Conservation (phyloP, 2,888 invertebrate species). For the Ochropacha duplaris region DNA sequence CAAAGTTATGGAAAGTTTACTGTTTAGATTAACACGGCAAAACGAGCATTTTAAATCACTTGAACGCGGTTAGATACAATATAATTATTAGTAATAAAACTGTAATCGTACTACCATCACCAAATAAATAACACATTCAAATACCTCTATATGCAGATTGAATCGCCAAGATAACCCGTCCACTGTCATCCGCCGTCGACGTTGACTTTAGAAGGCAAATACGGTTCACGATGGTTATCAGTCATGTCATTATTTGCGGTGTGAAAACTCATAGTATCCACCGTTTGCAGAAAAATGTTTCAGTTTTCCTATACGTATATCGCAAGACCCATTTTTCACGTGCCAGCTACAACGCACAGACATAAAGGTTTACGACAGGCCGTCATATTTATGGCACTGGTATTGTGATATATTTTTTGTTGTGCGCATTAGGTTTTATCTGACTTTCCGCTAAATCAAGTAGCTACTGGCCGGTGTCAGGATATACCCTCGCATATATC, state of each 20-base stretch:
- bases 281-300: conserved; percentile 44
- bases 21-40: conserved; percentile 13
- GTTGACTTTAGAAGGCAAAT: conserved; percentile 1
- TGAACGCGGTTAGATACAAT: neutral
- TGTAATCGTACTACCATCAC: too few species aligned
- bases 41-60: neutral
- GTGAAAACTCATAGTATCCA: conserved; percentile 42
- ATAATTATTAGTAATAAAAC: too few species aligned
- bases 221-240: conserved; percentile 15
- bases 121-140: neutral
- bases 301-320: conserved; percentile 52
- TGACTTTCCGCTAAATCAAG: conserved; percentile 83
- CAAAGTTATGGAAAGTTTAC: conserved; percentile 8
- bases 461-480: conserved; percentile 83
- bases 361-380: conserved; percentile 82
- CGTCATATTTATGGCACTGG: conserved; percentile 81
- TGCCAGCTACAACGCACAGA: conserved; percentile 75
- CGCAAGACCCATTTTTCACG: conserved; percentile 77
- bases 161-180: neutral
- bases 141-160: neutral
- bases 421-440: conserved; percentile 83
- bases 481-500: conserved; percentile 80
- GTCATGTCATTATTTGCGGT: conserved; percentile 37
- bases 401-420: conserved; percentile 83
- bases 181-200: neutral